These are phyloP conservation scores for Tachina lurida DNA, from an alignment of 2,888 invertebrate species.

Conservation along the genomic window DNA sequence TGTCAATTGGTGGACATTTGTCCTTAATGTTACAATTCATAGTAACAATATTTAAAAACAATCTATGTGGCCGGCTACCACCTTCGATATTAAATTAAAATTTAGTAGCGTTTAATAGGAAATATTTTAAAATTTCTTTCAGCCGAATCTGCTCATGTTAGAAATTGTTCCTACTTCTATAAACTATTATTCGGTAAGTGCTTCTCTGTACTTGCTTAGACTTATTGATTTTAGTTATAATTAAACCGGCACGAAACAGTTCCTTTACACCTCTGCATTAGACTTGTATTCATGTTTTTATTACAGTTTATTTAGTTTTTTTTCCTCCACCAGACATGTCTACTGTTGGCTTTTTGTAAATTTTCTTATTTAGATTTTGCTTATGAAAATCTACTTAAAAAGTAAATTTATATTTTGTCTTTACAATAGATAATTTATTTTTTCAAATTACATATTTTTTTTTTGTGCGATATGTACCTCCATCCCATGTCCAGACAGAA, in stretches of 20 bases:
- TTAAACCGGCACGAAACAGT: not conserved
- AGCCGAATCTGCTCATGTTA: too few relatives aligned
- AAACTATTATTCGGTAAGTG: too few relatives aligned
- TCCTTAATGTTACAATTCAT: too few relatives aligned
- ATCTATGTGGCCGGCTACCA: too few relatives aligned
- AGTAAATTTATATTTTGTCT: constrained; percentile 49
- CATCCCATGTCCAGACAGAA: constrained; percentile 50
- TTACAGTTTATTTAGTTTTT: constrained; percentile 22
- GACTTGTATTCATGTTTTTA: constrained; percentile 13
- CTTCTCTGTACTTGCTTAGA: too few relatives aligned
- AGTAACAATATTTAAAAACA: too few relatives aligned
- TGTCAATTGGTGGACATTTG: too few relatives aligned
- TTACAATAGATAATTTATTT: constrained; percentile 65
- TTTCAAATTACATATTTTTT: constrained; percentile 31
- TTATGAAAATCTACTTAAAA: constrained; percentile 58
- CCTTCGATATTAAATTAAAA: too few relatives aligned
- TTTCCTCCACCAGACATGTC: constrained; percentile 58
- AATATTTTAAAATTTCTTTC: too few relatives aligned
- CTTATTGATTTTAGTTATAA: too few relatives aligned
- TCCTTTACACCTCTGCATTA: constrained; percentile 22
- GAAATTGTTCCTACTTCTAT: too few relatives aligned
- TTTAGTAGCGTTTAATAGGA: too few relatives aligned
- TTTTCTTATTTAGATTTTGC: constrained; percentile 54
- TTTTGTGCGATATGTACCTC: not conserved
- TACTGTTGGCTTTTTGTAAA: constrained; percentile 31